Percentiles rank a stretch among this genome's conserved stretches.
Conservation (phyloP, 2,888 invertebrate genomes). For the Vannuccia rotundouncinata region DNA sequence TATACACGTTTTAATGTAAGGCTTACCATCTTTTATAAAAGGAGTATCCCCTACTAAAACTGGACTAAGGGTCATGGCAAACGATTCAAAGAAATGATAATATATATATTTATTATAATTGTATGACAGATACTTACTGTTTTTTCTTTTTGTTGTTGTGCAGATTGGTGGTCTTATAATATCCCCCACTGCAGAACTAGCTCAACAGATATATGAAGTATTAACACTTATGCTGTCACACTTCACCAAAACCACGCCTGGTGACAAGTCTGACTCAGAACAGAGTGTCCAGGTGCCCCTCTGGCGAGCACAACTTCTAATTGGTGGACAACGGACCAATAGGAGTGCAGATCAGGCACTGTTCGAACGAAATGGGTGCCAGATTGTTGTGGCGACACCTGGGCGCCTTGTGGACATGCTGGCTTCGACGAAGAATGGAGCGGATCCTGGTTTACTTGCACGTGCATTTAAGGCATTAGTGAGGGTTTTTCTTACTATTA, state of each 20-base stretch:
- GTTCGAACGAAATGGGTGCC: conserved; percentile 58
- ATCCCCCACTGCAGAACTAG: conserved; percentile 90
- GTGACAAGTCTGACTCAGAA: neutral
- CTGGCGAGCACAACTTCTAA: conserved; percentile 44
- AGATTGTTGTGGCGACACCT: conserved; percentile 87
- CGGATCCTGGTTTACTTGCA: neutral
- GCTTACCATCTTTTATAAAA: too few species aligned
- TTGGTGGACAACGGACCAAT: conserved; percentile 9
- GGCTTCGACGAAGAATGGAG: neutral
- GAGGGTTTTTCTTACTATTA: too few species aligned
- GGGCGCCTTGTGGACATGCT: conserved; percentile 59
- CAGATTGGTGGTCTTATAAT: conserved; percentile 77
- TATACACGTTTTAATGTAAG: too few species aligned
- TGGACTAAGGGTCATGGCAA: too few species aligned
- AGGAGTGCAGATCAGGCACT: conserved; percentile 7
- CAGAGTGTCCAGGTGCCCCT: neutral
- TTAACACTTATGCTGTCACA: conserved; percentile 48
- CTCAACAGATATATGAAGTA: conserved; percentile 71
- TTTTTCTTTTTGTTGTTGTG: too few species aligned
- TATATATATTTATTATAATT: too few species aligned
- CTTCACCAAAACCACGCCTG: neutral
- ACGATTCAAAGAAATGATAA: too few species aligned
- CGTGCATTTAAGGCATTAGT: conserved; percentile 68
- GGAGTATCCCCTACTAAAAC: too few species aligned
- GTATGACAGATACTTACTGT: too few species aligned